Evolutionary conservation across 1,140 invertebrate species (phyloP), one percentile per base, ranked within the genome.

Genomic region (Limonius californicus): DNA sequence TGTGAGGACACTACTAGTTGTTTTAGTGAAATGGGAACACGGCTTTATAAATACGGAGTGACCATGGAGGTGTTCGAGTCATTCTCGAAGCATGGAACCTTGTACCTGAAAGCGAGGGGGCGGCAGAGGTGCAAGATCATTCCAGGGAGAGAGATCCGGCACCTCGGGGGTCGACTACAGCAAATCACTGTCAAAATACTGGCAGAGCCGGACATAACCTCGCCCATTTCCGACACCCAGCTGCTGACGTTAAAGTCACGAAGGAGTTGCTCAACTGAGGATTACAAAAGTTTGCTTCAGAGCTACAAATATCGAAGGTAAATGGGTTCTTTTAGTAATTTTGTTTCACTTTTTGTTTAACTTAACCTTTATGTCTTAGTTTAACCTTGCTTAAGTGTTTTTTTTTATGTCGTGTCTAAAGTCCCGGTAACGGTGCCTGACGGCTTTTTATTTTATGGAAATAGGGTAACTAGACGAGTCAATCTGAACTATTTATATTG

Each of bases 1-100:
- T 2, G 11, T 8, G 19, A 43, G n/a, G n/a, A n/a, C n/a, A n/a
- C n/a, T n/a, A n/a, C n/a, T n/a, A n/a, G n/a, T n/a, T n/a, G n/a
- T n/a, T n/a, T n/a, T 11, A 72, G 68, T 66, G 56, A 64, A 35
- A 58, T 8, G 9, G 67, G 53, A 35, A 64, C 50, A 20, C 60
- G 60, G 6, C 23, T 75, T 11, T 74, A 67, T 54, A 64, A 73
- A 7, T 74, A 72, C 60, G 75, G 75, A 18, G 71, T 76, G 1
- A 72, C 69, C 7, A 75, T 77, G 75, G 75, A 77, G 67, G 70
- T 76, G 23, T 74, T 71, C 59, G 74, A 77, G 65, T 68, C 65
- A 9, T 67, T 63, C 35, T 18, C 61, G 0, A 64, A 63, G 43
- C 59, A 68, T 11, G 65, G 68, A 42, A n/a, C 2, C 2, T 59